Conservation (phyloP, 2,888 invertebrate genomes). For the Patella pellucida region DNA sequence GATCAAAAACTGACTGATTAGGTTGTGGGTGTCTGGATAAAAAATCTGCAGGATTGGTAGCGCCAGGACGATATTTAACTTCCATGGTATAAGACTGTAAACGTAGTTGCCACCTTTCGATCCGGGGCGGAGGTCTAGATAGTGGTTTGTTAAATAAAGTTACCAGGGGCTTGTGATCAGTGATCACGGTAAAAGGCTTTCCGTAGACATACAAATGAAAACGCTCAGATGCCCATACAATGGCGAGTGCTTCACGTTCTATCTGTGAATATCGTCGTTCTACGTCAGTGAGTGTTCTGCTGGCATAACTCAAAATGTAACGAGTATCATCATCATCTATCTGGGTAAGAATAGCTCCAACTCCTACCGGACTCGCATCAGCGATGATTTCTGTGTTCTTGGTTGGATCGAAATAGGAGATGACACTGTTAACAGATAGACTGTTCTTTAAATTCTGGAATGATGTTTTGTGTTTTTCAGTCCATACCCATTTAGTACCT, state of each 20-base stretch:
- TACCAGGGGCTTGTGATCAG: constrained; percentile 56
- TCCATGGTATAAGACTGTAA: constrained; percentile 34
- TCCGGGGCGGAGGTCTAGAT: constrained; percentile 30
- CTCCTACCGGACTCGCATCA: constrained; percentile 45
- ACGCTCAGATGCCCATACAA: constrained; percentile 52
- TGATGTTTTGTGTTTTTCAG: constrained; percentile 23
- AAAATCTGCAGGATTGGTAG: constrained; percentile 43
- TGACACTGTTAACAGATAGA: constrained; percentile 30
- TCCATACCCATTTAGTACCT: constrained; percentile 34
- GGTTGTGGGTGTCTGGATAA: constrained; percentile 38
- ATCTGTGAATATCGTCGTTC: constrained; percentile 51
- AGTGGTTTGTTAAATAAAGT: constrained; percentile 47
- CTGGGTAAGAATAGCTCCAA: constrained; percentile 41
- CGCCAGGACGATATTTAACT: constrained; percentile 39
- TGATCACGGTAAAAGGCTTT: constrained; percentile 41
- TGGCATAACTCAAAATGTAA: constrained; percentile 41
- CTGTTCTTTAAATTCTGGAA: constrained; percentile 35
- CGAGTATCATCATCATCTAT: constrained; percentile 32
- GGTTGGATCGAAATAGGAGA: constrained; percentile 39
- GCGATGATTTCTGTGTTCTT: constrained; percentile 34
- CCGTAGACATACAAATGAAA: constrained; percentile 56
- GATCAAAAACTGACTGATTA: constrained; percentile 23
- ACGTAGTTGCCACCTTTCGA: constrained; percentile 40
- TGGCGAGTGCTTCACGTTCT: constrained; percentile 49
- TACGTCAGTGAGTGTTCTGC: constrained; percentile 38